Base-by-base conservation (phyloP, 1,140 invertebrate species). In the Drosophila rhopaloa region DNA sequence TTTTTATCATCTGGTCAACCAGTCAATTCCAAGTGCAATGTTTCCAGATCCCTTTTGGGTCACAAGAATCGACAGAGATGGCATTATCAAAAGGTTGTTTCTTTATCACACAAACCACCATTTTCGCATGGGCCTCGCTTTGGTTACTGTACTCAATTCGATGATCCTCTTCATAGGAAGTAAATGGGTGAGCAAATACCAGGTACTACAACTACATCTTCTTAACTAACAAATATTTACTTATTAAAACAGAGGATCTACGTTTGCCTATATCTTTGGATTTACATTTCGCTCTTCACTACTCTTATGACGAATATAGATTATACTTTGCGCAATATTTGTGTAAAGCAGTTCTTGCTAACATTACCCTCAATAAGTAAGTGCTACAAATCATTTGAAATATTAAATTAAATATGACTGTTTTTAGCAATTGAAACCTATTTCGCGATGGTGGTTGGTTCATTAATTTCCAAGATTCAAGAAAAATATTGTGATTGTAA, bases 351-450 rank as follows among this genome's bases (percentile, higher is more conserved):
- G 3, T 1, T 62, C 1, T 29, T n/a, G 13, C 24, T 11, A 8
- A 24, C 10, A 9, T 16, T 57, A 38, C 38, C 27, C 0, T 8
- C 13, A 14, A 2, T 63, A 5, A 1, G 63, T 63, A 63, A 66
- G 63, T 62, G 2, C 1, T 2, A 1, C 0, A 8, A 2, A 0
- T 4, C 1, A 5, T 4, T 13, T 27, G 14, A 9, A 13, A 19
- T 27, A 1, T 19, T 16, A 29, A 10, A 32, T 2, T 1, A 29
- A 19, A 46, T 41, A 6, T 14, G 3, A 41, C 3, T 5, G 7
- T 37, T 53, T 14, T 4, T 38, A 86, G 83, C 7, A 0, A 5
- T 88, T 7, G 24, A 79, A 11, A 10, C 5, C 7, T 83, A 86
- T 27, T 83, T 62, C 1, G 6, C 48, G 0, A 0, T 56, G 1